Conservation (phyloP, 1,140 invertebrate species). For the Spodoptera litura region DNA sequence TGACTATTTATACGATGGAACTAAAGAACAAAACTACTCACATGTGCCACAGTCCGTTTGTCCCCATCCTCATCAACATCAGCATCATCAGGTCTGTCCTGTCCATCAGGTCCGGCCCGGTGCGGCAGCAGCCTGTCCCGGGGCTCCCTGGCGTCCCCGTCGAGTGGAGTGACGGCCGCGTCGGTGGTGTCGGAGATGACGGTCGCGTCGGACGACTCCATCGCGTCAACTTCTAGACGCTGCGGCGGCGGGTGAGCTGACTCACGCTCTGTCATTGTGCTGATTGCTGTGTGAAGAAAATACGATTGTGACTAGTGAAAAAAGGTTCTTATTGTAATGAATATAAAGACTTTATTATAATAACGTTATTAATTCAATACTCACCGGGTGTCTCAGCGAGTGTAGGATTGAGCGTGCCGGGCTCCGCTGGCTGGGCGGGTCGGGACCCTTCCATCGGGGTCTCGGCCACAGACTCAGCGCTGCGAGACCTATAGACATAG, state of each 20-base stretch:
- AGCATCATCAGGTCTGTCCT: slow-evolving; percentile 56
- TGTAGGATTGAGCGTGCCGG: slow-evolving; percentile 95
- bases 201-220: slow-evolving; percentile 57
- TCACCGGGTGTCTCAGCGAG: slow-evolving; percentile 94
- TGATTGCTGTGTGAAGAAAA: slow-evolving; percentile 88
- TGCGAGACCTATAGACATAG: slow-evolving; percentile 58
- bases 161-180: slow-evolving; percentile 29
- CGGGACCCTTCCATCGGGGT: slow-evolving; percentile 93
- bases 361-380: not conserved
- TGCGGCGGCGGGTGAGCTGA: slow-evolving; percentile 91
- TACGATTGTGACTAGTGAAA: not conserved
- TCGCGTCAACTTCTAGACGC: slow-evolving; percentile 41
- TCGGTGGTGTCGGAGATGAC: slow-evolving; percentile 44
- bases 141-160: slow-evolving; percentile 18
- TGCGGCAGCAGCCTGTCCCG: slow-evolving; percentile 64
- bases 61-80: slow-evolving; percentile 36
- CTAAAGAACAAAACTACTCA: slow-evolving; percentile 40
- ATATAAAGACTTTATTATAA: too few relatives aligned
- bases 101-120: slow-evolving; percentile 67
- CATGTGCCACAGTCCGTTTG: slow-evolving; percentile 48
- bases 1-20: too few relatives aligned
- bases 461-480: slow-evolving; percentile 86
- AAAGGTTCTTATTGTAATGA: not conserved
- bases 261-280: slow-evolving; percentile 98
- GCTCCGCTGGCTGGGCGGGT: slow-evolving; percentile 95